Conservation (phyloP, 2,888 invertebrate species). For the Encarsia formosa region DNA sequence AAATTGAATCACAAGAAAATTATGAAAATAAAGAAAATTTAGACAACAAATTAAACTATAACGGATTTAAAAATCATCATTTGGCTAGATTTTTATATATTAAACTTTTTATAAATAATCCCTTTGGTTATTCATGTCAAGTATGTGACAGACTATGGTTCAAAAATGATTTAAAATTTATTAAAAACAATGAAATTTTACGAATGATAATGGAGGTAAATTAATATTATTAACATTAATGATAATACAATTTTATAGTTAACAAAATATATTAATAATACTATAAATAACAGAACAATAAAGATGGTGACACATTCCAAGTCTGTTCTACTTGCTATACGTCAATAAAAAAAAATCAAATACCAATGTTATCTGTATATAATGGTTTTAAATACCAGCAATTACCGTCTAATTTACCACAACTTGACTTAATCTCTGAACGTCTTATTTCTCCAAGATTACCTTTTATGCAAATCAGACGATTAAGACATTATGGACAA, state of each 20-base stretch:
- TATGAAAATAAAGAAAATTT: no score
- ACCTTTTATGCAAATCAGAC: slow-evolving; percentile 10
- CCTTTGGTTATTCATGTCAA: slow-evolving; percentile 4
- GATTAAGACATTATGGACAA: background rate
- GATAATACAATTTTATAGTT: background rate
- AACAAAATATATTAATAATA: background rate
- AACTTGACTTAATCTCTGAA: slow-evolving; percentile 13
- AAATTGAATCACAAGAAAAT: no score
- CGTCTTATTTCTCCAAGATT: slow-evolving; percentile 18
- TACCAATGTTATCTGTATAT: background rate
- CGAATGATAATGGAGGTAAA: background rate
- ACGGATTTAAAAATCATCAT: no score
- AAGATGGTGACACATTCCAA: no score
- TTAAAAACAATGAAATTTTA: background rate
- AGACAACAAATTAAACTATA: no score
- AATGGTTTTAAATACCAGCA: slow-evolving; percentile 14
- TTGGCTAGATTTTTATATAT: no score
- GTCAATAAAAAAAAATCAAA: background rate
- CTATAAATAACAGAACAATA: background rate
- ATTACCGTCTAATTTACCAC: slow-evolving; percentile 8
- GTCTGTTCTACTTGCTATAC: background rate
- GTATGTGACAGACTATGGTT: slow-evolving; percentile 17
- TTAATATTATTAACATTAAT: background rate
- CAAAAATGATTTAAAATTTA: slow-evolving; percentile 1
- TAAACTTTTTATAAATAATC: no score